Percentiles rank a stretch among this genome's conserved stretches.
phyloP scores from a whole-genome alignment of 2,797 vertebrate species.

The Myotis daubentonii region DNA sequence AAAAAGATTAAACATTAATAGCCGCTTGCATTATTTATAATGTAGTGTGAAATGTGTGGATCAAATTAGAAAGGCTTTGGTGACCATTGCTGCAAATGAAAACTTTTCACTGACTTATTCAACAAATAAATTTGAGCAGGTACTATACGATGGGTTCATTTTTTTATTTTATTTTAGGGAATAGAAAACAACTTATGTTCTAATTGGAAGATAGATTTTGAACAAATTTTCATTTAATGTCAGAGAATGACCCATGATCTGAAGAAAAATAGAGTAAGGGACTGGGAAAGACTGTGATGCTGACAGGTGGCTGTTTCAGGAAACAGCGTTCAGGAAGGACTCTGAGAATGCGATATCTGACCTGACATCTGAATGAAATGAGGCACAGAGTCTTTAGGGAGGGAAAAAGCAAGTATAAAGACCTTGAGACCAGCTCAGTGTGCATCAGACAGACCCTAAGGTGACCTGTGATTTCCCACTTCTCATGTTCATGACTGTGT shows the following conservation, averaged over 20 bases:
- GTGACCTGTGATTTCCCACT: neutral
- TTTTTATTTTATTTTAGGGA: neutral
- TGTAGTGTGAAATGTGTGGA: neutral
- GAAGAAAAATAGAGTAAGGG: neutral
- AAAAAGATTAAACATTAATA: conserved; percentile 5
- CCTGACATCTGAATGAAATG: neutral
- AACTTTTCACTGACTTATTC: conserved; percentile 4
- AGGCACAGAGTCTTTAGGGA: neutral
- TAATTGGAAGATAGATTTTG: neutral
- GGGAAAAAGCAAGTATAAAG: neutral
- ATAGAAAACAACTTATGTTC: neutral
- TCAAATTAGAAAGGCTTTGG: neutral
- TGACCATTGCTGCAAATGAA: neutral
- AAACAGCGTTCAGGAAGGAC: neutral
- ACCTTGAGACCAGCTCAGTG: neutral
- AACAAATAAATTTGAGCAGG: neutral
- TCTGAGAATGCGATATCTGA: neutral
- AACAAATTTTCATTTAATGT: neutral
- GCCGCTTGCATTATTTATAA: neutral
- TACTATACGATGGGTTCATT: neutral
- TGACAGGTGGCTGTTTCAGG: neutral
- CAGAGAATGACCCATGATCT: neutral
- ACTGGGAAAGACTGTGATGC: neutral
- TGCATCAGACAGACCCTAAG: neutral
- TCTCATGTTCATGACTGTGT: neutral